phyloP scores from a whole-genome alignment of 2,113 vertebrate species.

The Mirza zaza region DNA sequence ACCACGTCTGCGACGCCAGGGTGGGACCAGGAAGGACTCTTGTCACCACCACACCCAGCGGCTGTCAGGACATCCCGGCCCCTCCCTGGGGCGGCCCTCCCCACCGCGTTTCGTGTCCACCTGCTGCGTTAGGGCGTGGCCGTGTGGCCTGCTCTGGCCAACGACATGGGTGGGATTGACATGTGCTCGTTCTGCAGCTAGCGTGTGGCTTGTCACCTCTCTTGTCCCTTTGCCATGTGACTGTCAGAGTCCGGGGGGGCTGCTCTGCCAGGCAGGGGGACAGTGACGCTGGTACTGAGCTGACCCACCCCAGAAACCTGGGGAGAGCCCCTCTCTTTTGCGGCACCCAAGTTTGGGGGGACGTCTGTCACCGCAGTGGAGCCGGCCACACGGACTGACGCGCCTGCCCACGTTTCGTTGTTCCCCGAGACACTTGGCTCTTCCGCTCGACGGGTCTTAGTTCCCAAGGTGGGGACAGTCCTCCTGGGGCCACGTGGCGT shows the following conservation, averaged over 20 bases:
- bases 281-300: background rate
- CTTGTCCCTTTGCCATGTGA: background rate
- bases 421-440: rapidly evolving
- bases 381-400: rapidly evolving
- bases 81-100: background rate
- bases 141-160: background rate
- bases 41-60: background rate
- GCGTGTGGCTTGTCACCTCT: background rate
- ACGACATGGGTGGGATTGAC: rapidly evolving
- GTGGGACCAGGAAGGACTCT: background rate
- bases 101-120: rapidly evolving
- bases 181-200: no score
- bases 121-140: background rate
- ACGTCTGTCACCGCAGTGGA: rapidly evolving
- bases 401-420: rapidly evolving
- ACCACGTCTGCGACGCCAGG: rapidly evolving
- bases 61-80: background rate
- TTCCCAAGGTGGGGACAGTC: rapidly evolving
- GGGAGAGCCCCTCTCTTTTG: rapidly evolving
- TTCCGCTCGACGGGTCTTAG: rapidly evolving
- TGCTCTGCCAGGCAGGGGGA: background rate
- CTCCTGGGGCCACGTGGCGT: rapidly evolving
- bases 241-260: background rate
- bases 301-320: background rate
- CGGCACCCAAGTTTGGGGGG: background rate